A percentile compares a stretch with the other conserved stretches of the same genome.
These are phyloP conservation scores for Labeo rohita DNA, from an alignment of 2,113 vertebrate genomes.

Conservation along the genomic window DNA sequence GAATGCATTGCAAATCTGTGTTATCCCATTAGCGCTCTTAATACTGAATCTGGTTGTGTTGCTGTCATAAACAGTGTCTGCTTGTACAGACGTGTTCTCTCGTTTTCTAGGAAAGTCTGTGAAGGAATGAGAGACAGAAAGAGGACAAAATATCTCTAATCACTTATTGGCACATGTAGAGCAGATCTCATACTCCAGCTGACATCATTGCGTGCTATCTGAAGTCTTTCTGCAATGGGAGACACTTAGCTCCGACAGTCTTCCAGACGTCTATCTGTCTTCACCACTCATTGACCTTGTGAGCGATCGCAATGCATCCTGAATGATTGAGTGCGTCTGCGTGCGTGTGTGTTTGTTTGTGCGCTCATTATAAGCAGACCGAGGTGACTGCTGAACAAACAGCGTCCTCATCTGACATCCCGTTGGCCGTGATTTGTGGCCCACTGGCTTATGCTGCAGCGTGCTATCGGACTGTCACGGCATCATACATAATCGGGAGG, in stretches of 20 bases:
- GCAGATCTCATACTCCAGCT: slow-evolving; percentile 19
- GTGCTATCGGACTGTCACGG: not conserved
- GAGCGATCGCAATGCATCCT: slow-evolving; percentile 47
- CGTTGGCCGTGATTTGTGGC: slow-evolving; percentile 29
- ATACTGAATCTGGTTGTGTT: not conserved
- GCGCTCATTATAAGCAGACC: slow-evolving; percentile 50
- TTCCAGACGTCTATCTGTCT: slow-evolving; percentile 31
- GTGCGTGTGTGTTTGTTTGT: slow-evolving; percentile 25
- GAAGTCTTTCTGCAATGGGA: not conserved
- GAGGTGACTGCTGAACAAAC: slow-evolving; percentile 52
- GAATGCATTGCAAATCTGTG: not conserved
- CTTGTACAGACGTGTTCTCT: not conserved
- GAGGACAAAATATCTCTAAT: not conserved
- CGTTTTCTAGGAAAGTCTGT: not conserved
- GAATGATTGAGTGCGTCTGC: slow-evolving; percentile 17
- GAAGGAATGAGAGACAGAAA: not conserved
- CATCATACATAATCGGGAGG: not conserved
- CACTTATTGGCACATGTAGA: slow-evolving; percentile 4
- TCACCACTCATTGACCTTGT: slow-evolving; percentile 52
- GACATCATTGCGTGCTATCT: not conserved
- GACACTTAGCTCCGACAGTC: not conserved
- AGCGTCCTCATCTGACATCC: slow-evolving; percentile 49
- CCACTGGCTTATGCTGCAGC: not conserved
- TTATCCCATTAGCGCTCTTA: not conserved
- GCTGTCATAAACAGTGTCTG: not conserved